Evolutionary conservation across 2,888 invertebrate species (phyloP), one percentile per base, ranked within the genome.

Genomic region (Aphodius sticticus): DNA sequence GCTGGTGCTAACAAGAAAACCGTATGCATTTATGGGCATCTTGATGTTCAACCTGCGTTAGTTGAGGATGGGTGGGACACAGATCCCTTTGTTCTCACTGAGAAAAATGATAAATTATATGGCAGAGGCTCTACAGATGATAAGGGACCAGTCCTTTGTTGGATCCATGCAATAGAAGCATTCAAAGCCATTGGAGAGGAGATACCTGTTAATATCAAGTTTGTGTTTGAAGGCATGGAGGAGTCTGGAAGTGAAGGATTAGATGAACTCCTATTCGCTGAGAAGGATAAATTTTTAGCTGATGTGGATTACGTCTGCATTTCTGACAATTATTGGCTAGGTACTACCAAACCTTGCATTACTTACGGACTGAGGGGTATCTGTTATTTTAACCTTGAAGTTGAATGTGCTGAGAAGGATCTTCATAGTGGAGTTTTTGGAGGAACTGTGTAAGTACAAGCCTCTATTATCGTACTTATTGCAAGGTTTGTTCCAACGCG

Each of bases 251-350:
- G 98, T 81, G 96, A 96, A 87, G 99, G 99, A n/a, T 91, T 99
- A 35, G 97, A 98, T 88, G 96, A 95, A 0, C 90, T 98, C 9
- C 91, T 99, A 0, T 90, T 91, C 84, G 88, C 91, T 0, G 91
- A 92, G 83, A 95, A 95, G 86, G 94, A 95, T 84, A 93, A 92
- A 36, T 98, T 97, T 89, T 92, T 99, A 69, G 91, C 93, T 78
- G 92, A 93, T 87, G 95, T 97, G 0, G 98, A 99, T 89, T 99
- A 94, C 90, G 97, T 98, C 15, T 99, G 99, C 88, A 99, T 99
- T 87, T 98, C 98, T 26, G 99, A 99, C 89, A 99, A 99, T 90
- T 99, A 99, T 88, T 99, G 99, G 99, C 90, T 99, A 80, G 99
- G 99, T 1, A 98, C 95, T 81, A 95, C 94, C n/a, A 98, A 97